A percentile compares a stretch with the other conserved stretches of the same genome.
These are phyloP conservation scores for Smutsia temminckii DNA, from an alignment of 2,797 vertebrate species.

Conservation along the genomic window DNA sequence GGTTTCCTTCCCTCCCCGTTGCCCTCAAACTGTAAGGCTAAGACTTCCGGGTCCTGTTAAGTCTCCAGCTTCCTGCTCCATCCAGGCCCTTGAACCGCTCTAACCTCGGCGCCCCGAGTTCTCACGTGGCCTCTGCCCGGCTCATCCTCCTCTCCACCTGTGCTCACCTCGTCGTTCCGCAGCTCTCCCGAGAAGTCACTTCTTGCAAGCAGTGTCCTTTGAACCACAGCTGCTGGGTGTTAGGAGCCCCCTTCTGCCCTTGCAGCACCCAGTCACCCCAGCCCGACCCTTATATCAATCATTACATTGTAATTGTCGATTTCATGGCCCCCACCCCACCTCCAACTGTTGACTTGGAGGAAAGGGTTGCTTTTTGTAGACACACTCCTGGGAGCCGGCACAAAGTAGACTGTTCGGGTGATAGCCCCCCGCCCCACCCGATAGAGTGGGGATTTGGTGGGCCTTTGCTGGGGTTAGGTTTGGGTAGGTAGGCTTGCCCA, in stretches of 20 bases:
- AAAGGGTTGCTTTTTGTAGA: neutral
- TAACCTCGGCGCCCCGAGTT: neutral
- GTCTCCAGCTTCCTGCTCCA: neutral
- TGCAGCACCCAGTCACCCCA: neutral
- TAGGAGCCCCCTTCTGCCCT: neutral
- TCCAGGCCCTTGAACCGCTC: neutral
- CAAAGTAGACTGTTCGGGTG: neutral
- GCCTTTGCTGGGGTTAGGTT: neutral
- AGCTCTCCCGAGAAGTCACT: neutral
- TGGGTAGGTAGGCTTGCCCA: neutral
- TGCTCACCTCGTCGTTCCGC: too few relatives aligned
- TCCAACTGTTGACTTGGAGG: neutral
- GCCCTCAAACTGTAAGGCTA: neutral
- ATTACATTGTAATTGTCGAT: neutral
- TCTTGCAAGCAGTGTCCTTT: neutral
- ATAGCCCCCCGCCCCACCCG: neutral
- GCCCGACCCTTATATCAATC: neutral
- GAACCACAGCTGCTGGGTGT: neutral
- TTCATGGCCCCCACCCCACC: neutral
- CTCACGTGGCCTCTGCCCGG: neutral
- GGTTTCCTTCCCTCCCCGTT: neutral
- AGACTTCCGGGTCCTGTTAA: neutral
- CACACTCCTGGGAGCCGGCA: neutral
- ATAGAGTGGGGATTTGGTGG: too few relatives aligned
- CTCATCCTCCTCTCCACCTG: neutral